A percentile compares a stretch with the other conserved stretches of the same genome.
These are phyloP conservation scores for Antechinus stuartii DNA, from an alignment of 2,113 vertebrate species.

Conservation along the genomic window DNA sequence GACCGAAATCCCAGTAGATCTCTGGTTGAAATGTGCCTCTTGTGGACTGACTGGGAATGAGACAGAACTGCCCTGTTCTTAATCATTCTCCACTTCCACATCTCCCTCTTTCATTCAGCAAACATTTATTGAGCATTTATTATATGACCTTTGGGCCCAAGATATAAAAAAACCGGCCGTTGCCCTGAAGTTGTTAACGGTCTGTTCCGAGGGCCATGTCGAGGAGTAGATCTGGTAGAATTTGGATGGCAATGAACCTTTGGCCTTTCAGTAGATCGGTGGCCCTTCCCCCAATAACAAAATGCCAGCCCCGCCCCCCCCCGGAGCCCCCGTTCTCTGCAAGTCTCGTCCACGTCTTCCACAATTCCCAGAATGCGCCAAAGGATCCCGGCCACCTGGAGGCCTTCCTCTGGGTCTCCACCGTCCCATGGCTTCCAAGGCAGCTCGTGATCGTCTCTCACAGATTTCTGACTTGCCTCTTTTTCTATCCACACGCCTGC, in stretches of 20 bases:
- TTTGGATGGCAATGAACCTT: background rate
- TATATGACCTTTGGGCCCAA: background rate
- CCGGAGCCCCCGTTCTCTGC: background rate
- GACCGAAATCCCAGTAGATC: background rate
- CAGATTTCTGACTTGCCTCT: background rate
- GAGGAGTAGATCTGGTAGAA: background rate
- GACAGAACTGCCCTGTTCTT: background rate
- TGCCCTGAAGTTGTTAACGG: background rate
- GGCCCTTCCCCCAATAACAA: background rate
- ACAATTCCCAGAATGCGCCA: background rate
- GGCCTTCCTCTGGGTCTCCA: background rate
- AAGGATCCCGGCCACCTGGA: background rate
- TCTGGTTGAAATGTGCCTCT: background rate
- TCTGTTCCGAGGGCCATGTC: background rate
- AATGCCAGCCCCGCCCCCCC: background rate
- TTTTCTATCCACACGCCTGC: too few relatives aligned
- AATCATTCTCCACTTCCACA: background rate
- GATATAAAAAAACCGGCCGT: background rate
- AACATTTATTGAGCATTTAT: background rate
- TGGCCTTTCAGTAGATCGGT: background rate
- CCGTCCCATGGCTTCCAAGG: background rate
- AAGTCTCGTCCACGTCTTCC: background rate
- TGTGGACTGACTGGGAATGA: background rate
- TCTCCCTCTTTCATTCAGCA: background rate
- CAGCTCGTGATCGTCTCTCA: background rate